Evolutionary conservation across 2,888 invertebrate species (phyloP).

Genomic region (Fragum whitleyi): DNA sequence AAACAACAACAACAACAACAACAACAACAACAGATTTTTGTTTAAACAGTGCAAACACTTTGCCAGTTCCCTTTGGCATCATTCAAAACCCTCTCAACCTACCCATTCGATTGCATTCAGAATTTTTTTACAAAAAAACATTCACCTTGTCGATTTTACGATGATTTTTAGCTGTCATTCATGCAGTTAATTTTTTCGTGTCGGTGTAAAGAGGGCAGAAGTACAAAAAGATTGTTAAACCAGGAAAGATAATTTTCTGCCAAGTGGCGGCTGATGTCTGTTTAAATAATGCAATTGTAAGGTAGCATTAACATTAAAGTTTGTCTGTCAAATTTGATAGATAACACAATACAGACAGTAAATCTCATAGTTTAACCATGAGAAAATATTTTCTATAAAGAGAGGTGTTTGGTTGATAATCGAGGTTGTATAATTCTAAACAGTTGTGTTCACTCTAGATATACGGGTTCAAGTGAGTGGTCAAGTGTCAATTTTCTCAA

Average conservation of each 20-base stretch:
- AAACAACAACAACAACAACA: too few relatives aligned
- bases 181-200: neutral
- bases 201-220: slow-evolving; percentile 1
- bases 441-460: too few relatives aligned
- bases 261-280: slow-evolving; percentile 17
- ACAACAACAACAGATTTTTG: too few relatives aligned
- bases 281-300: slow-evolving; percentile 13
- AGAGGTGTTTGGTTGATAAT: neutral
- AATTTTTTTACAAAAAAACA: too few relatives aligned
- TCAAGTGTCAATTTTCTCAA: too few relatives aligned
- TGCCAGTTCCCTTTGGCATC: too few relatives aligned
- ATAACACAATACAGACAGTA: slow-evolving; percentile 19
- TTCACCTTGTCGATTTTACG: too few relatives aligned
- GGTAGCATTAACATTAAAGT: slow-evolving; percentile 24
- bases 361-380: neutral
- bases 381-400: neutral
- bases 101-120: too few relatives aligned
- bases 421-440: neutral
- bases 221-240: neutral
- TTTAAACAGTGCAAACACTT: too few relatives aligned
- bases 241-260: slow-evolving; percentile 23
- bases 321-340: slow-evolving; percentile 24
- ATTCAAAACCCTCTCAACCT: too few relatives aligned
- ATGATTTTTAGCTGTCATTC: too few relatives aligned
- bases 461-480: too few relatives aligned